Evolutionary conservation across 1,140 invertebrate genomes (phyloP).

Genomic region (Brachionus calyciflorus): DNA sequence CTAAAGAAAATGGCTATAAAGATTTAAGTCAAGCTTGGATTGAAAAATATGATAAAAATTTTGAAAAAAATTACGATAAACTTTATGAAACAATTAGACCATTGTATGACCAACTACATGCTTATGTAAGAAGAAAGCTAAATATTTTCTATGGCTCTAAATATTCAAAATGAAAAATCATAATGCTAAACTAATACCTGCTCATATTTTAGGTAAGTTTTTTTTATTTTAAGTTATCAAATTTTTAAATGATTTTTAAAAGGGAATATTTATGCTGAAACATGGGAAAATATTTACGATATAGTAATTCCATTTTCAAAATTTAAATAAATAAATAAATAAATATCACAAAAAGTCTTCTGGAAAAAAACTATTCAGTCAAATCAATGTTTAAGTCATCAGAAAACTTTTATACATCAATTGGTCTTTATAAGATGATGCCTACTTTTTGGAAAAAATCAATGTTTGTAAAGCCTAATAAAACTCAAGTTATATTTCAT

Average conservation of each 20-base stretch:
- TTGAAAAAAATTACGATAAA: conserved; percentile 50
- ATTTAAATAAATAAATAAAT: conserved; percentile 71
- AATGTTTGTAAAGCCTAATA: conserved; percentile 63
- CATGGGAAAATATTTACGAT: conserved; percentile 79
- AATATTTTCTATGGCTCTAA: conserved; percentile 51
- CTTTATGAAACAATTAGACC: conserved; percentile 53
- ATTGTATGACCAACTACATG: conserved; percentile 56
- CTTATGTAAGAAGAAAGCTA: conserved; percentile 54
- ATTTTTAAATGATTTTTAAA: no score
- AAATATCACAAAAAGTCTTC: conserved; percentile 51
- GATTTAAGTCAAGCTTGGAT: conserved; percentile 54
- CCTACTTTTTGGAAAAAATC: conserved; percentile 64
- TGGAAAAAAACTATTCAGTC: no score
- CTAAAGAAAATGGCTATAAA: conserved; percentile 52
- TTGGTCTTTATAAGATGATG: conserved; percentile 79
- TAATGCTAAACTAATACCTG: conserved; percentile 72
- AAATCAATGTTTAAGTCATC: conserved; percentile 66
- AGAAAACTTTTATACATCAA: conserved; percentile 79
- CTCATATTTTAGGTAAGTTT: conserved; percentile 81
- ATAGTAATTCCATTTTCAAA: conserved; percentile 74
- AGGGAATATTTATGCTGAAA: conserved; percentile 91
- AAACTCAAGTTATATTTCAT: conserved; percentile 71
- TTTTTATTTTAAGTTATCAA: no score
- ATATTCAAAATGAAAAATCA: conserved; percentile 51
- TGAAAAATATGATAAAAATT: conserved; percentile 52